Evolutionary conservation across 2,113 vertebrate genomes (phyloP).

Genomic region (Brachirus orientalis): DNA sequence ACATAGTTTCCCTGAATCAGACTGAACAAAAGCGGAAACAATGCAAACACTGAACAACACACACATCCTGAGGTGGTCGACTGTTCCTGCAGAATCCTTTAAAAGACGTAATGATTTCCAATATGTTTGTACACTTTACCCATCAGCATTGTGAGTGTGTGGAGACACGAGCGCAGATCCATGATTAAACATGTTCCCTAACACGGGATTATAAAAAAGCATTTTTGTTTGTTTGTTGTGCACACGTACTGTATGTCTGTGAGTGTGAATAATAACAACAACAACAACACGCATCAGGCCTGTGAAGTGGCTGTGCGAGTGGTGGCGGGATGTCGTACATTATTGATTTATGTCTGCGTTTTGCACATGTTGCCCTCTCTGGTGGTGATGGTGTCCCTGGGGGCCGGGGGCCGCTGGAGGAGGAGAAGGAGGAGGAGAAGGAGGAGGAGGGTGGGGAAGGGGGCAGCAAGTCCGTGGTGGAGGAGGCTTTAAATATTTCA

Average conservation of each 20-base stretch:
- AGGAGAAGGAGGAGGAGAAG: not conserved
- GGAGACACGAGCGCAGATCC: not conserved
- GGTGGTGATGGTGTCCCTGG: constrained; percentile 37
- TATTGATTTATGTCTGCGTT: constrained; percentile 71
- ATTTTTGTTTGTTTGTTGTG: not conserved
- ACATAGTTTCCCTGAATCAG: too few species aligned
- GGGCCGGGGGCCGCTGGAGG: constrained; percentile 15
- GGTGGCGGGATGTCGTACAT: constrained; percentile 58
- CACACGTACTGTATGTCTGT: not conserved
- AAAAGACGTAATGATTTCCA: constrained; percentile 41
- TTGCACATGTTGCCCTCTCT: constrained; percentile 70
- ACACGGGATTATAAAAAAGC: too few species aligned
- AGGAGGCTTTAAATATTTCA: constrained; percentile 76
- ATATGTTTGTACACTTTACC: constrained; percentile 9
- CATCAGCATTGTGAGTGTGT: not conserved
- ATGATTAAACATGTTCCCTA: not conserved
- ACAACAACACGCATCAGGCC: not conserved
- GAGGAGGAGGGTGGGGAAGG: not conserved
- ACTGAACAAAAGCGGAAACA: not conserved
- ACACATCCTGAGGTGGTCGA: not conserved
- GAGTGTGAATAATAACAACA: not conserved
- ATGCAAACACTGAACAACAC: not conserved
- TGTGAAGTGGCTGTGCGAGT: constrained; percentile 48
- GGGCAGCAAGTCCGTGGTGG: constrained; percentile 4
- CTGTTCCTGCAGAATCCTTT: constrained; percentile 15